phyloP scores from a whole-genome alignment of 2,888 invertebrate genomes.

The Clunio marinus region DNA sequence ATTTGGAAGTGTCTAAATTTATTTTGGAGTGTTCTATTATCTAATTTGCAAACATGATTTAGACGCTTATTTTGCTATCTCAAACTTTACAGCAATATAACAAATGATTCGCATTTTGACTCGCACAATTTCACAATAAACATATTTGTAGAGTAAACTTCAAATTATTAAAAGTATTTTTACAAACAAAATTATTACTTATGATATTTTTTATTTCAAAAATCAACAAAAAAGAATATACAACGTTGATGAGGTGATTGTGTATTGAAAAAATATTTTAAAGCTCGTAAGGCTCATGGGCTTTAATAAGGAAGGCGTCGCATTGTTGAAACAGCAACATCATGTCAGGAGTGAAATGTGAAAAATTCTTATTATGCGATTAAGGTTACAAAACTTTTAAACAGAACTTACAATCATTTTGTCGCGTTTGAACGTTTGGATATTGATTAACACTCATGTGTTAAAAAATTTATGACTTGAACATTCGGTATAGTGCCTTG shows the following conservation, averaged over 20 bases:
- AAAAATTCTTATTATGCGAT: no score
- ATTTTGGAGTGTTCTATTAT: no score
- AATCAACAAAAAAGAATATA: constrained; percentile 2
- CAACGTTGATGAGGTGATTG: background rate
- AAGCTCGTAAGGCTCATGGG: no score
- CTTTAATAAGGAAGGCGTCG: background rate
- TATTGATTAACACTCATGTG: constrained; percentile 32
- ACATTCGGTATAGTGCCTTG: background rate
- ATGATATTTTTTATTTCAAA: constrained; percentile 24
- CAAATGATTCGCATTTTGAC: constrained; percentile 29
- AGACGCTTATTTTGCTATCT: constrained; percentile 11
- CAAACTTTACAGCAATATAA: constrained; percentile 32
- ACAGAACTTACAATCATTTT: no score
- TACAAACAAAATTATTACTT: constrained; percentile 39
- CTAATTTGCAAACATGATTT: background rate
- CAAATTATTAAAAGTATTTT: constrained; percentile 38
- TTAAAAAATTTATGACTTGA: constrained; percentile 20
- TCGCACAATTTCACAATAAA: constrained; percentile 40
- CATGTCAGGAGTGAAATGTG: background rate
- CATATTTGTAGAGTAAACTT: constrained; percentile 33
- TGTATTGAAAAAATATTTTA: no score
- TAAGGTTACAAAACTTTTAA: no score
- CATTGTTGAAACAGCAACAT: background rate
- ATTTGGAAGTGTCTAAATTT: no score
- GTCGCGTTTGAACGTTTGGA: no score